Percentiles rank a stretch among this genome's conserved stretches.
These are phyloP conservation scores for Chaenocephalus aceratus DNA, from an alignment of 2,113 vertebrate species.

Conservation along the genomic window DNA sequence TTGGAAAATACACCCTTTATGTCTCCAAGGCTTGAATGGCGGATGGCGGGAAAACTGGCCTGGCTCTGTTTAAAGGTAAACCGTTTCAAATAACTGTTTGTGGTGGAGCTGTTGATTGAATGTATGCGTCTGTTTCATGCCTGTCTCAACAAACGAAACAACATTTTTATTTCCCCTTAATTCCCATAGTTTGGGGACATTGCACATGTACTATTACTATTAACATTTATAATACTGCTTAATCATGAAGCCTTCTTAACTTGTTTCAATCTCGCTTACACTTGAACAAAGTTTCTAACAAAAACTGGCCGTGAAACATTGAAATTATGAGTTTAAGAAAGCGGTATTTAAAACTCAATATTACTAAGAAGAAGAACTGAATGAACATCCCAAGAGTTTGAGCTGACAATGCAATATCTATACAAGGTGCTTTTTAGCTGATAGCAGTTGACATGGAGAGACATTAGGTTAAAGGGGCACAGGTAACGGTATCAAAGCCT, in stretches of 20 bases:
- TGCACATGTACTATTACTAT: too few relatives aligned
- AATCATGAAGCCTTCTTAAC: too few relatives aligned
- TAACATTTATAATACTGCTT: too few relatives aligned
- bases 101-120: too few relatives aligned
- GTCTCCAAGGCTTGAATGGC: too few relatives aligned
- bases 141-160: too few relatives aligned
- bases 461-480: slow-evolving; percentile 40
- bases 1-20: neutral
- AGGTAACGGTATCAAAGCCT: slow-evolving; percentile 39
- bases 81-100: neutral
- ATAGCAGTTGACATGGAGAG: slow-evolving; percentile 26
- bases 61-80: neutral
- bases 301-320: neutral
- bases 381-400: slow-evolving; percentile 6
- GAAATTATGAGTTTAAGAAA: slow-evolving; percentile 14
- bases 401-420: slow-evolving; percentile 34
- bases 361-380: neutral
- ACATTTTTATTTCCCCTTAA: too few relatives aligned
- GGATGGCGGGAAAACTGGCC: neutral
- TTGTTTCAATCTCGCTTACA: neutral
- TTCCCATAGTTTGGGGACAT: too few relatives aligned
- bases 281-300: neutral
- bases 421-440: slow-evolving; percentile 24
- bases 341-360: neutral
- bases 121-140: too few relatives aligned